Evolutionary conservation across 2,888 invertebrate species (phyloP).

Genomic region (Zaprionus bogoriensis): DNA sequence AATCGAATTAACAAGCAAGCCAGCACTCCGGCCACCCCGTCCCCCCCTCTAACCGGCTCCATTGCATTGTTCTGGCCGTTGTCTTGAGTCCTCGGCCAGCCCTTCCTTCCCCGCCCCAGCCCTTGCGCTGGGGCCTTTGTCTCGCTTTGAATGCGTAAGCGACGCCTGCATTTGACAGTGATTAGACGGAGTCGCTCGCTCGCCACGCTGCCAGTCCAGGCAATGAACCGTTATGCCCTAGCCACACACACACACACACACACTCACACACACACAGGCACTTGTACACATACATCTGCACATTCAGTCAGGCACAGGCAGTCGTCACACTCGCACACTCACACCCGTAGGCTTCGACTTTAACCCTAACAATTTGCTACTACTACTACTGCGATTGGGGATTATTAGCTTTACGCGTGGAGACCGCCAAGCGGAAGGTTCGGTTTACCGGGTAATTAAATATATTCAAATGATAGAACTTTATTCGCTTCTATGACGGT

Average conservation of each 20-base stretch:
- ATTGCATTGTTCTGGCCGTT: conserved; percentile 36
- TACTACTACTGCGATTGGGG: conserved; percentile 12
- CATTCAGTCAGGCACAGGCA: conserved; percentile 35
- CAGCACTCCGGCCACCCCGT: conserved; percentile 19
- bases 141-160: conserved; percentile 72
- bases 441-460: too few species aligned
- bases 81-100: conserved; percentile 43
- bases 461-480: too few species aligned
- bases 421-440: too few species aligned
- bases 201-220: conserved; percentile 50
- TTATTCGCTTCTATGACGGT: too few species aligned
- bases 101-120: background rate
- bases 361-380: too few species aligned
- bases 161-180: conserved; percentile 81
- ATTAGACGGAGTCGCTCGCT: conserved; percentile 73
- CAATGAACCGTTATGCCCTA: conserved; percentile 71
- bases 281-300: background rate
- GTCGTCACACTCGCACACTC: conserved; percentile 48
- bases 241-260: conserved; percentile 27
- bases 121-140: conserved; percentile 51
- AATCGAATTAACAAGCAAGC: conserved; percentile 81
- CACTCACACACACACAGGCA: conserved; percentile 18
- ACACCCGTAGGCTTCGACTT: conserved; percentile 18
- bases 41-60: background rate
- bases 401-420: conserved; percentile 24